Evolutionary conservation across 2,888 invertebrate species (phyloP).

Genomic region (Machimus atricapillus): DNA sequence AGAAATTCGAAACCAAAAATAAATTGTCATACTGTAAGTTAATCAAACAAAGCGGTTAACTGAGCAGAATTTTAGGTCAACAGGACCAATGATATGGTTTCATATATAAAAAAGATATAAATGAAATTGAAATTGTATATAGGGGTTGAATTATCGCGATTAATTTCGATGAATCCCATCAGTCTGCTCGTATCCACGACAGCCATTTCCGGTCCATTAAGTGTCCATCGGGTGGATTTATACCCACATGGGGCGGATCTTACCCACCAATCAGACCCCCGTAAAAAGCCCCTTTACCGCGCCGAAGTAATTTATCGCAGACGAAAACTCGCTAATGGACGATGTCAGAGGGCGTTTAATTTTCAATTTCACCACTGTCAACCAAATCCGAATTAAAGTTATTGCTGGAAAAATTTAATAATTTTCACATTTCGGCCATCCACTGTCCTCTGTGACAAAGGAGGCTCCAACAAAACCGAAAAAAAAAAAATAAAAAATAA

Average conservation of each 20-base stretch:
- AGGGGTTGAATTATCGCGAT: not conserved
- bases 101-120: not conserved
- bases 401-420: not conserved
- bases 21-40: too few relatives aligned
- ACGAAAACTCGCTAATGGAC: not conserved
- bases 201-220: not conserved
- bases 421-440: not conserved
- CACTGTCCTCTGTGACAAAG: not conserved
- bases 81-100: not conserved
- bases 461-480: not conserved
- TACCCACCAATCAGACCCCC: not conserved
- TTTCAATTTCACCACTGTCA: not conserved
- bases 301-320: not conserved
- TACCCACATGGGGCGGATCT: not conserved
- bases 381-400: not conserved
- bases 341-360: not conserved
- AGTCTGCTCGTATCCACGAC: not conserved
- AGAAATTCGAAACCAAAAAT: too few relatives aligned
- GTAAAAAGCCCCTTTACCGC: not conserved
- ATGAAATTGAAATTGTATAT: not conserved
- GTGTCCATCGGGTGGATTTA: not conserved
- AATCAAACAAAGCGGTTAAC: too few relatives aligned
- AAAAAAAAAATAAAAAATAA: not conserved
- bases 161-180: not conserved
- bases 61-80: not conserved